Evolutionary conservation across 2,888 invertebrate species (phyloP), one percentile per base, ranked within the genome.

Genomic region (Tubulanus polymorphus): DNA sequence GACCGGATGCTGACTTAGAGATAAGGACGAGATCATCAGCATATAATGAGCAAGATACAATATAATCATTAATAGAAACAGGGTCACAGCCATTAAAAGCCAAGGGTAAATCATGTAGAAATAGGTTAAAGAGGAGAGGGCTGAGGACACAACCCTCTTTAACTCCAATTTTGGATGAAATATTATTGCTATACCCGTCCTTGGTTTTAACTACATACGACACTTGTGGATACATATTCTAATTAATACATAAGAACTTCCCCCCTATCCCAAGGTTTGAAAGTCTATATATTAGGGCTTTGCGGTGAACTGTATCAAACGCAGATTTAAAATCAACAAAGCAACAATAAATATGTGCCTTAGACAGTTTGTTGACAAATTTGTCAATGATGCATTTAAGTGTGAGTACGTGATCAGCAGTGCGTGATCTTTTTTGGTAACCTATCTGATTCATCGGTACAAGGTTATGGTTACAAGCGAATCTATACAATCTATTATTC

Each of bases 251-350:
- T 20, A 41, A 15, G 23, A 8, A 41, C 20, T 41, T 41, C 6
- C 41, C 41, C 18, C 41, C 41, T 8, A 41, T 41, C 6, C 41
- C 41, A 41, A 23, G 20, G 18, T 18, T 20, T 23, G 23, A 15
- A 5, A 41, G 41, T 23, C 23, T 41, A 41, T 8, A 41, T 18
- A 41, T 5, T 8, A 41, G 15, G 41, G 41, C 41, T 20, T 5
- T 41, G 18, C 41, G 18, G 15, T 5, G 15, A 15, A 41, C 15
- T 8, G 41, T 41, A 23, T 41, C 41, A 15, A 41, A 41, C 3
- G 41, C 41, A 41, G 41, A 8, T 41, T 41, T 41, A 23, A 41
- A 41, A 41, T 41, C 41, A 15, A 41, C 41, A 15, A 41, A 41
- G 15, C 41, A 41, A 23, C 6, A n/a, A n/a, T n/a, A n/a, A n/a